These are phyloP conservation scores for Matsumurasca onukii DNA, from an alignment of 1,140 invertebrate species.

Conservation along the genomic window DNA sequence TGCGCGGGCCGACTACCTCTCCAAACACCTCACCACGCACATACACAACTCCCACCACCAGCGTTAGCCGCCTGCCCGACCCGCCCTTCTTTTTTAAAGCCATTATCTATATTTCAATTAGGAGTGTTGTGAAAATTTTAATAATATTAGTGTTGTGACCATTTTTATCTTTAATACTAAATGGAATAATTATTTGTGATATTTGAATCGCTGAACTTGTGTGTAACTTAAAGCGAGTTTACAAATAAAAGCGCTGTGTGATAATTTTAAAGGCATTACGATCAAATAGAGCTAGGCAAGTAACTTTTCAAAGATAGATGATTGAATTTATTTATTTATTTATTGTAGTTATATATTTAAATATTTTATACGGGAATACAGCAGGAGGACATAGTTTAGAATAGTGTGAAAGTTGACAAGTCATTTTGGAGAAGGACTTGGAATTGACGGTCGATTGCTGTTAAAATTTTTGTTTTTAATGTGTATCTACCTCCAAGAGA, in stretches of 20 bases:
- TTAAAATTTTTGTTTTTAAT: slow-evolving; percentile 10
- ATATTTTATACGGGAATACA: slow-evolving; percentile 18
- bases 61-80: slow-evolving; percentile 22
- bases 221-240: slow-evolving; percentile 21
- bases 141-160: slow-evolving; percentile 18
- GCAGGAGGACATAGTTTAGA: slow-evolving; percentile 12
- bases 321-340: slow-evolving; percentile 18
- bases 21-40: slow-evolving; percentile 86
- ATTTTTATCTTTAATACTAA: slow-evolving; percentile 18
- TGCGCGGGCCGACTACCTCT: slow-evolving; percentile 85
- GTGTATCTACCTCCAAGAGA: slow-evolving; percentile 27
- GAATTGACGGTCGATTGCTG: slow-evolving; percentile 9
- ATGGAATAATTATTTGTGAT: slow-evolving; percentile 24
- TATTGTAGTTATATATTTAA: slow-evolving; percentile 21
- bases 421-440: not conserved
- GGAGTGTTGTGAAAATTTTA: slow-evolving; percentile 25
- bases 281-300: slow-evolving; percentile 18
- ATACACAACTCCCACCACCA: slow-evolving; percentile 56
- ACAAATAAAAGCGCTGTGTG: slow-evolving; percentile 23
- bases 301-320: slow-evolving; percentile 23
- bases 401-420: no score
- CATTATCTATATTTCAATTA: slow-evolving; percentile 24
- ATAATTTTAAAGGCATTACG: slow-evolving; percentile 21
- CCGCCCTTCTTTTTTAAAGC: not conserved
- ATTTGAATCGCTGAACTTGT: slow-evolving; percentile 10